Evolutionary conservation across 2,797 vertebrate genomes (phyloP), one percentile per base, ranked within the genome.

Genomic region (Anabas testudineus): DNA sequence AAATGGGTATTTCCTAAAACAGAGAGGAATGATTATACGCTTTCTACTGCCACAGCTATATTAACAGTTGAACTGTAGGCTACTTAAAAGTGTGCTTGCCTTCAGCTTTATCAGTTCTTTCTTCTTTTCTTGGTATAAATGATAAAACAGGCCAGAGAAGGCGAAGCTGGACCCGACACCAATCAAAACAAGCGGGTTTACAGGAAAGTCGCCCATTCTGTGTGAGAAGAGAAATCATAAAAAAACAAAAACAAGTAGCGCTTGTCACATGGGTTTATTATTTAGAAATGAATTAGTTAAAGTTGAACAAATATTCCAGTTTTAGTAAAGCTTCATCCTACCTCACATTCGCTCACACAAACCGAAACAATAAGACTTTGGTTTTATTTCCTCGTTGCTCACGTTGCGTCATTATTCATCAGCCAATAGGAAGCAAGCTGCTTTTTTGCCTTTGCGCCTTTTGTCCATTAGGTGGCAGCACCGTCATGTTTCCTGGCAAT

Each of bases 131-230:
- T 88, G 64, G 60, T 91, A 89, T 24, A 94, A 71, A 28, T 84
- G 77, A 71, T 93, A 93, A 67, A 94, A 94, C 2, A 94, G 58
- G 3, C 86, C 79, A 3, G 93, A 93, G 52, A 90, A 90, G 0
- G 85, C 91, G 10, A 94, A 89, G 37, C 91, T 92, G 61, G 92
- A 90, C 0, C 91, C 92, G 8, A 76, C 62, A n/a, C 91, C 91
- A 9, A 93, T 56, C 56, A 88, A 4, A 32, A 93, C 78, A 78
- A 91, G 57, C 3, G 91, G 80, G 54, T 71, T 88, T 2, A 88
- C 5, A 24, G 77, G 24, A 26, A 74, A 49, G 64, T 93, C 93
- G 24, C 85, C 52, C 93, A 94, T 94, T 55, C 66, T 43, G 18
- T 15, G 68, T 70, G 15, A 15, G 34, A 67, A 3, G 22, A 22